These are phyloP conservation scores for Lutraria lutraria DNA, from an alignment of 2,888 invertebrate species.

Conservation along the genomic window DNA sequence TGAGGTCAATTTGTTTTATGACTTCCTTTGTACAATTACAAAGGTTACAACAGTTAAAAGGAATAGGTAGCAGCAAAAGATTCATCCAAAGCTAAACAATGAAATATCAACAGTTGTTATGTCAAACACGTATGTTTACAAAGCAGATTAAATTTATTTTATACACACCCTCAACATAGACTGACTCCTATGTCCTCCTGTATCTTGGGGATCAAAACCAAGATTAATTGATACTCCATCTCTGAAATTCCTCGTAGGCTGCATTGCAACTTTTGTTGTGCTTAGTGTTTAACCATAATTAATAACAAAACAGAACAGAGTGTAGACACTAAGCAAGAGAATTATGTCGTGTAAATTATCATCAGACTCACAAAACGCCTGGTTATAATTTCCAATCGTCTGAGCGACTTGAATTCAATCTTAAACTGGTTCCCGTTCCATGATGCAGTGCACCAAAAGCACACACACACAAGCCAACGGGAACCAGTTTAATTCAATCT, in stretches of 20 bases:
- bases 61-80: too few species aligned
- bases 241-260: constrained; percentile 26
- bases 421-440: not conserved
- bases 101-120: too few species aligned
- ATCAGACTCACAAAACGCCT: constrained; percentile 20
- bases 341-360: constrained; percentile 39
- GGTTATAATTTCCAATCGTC: not conserved
- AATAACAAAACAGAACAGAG: not conserved
- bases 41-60: too few species aligned
- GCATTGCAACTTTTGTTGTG: not conserved
- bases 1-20: too few species aligned
- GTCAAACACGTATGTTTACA: too few species aligned
- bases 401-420: not conserved
- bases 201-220: constrained; percentile 61
- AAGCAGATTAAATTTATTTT: not conserved
- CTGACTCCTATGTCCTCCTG: constrained; percentile 68
- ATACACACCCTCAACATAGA: constrained; percentile 71
- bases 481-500: too few species aligned
- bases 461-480: too few species aligned
- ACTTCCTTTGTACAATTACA: too few species aligned
- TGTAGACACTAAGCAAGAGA: not conserved
- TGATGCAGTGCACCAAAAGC: too few species aligned
- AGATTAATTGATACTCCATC: constrained; percentile 70
- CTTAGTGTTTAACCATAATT: not conserved
- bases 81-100: too few species aligned